Conservation (phyloP, 2,113 vertebrate genomes). For the Phalacrocorax brasilianus region DNA sequence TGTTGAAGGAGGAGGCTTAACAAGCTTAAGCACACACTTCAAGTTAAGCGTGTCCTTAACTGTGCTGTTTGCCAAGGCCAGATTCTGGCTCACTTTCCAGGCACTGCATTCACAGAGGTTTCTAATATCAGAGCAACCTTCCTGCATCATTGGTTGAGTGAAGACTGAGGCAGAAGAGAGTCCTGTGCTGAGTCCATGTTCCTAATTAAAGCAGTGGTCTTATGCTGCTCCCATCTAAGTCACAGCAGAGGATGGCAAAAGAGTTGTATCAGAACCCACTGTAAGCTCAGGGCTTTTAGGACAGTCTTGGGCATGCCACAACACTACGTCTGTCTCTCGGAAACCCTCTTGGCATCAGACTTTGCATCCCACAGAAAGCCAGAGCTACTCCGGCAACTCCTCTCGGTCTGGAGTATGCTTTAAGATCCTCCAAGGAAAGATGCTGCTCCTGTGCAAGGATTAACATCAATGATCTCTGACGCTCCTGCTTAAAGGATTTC, state of each 20-base stretch:
- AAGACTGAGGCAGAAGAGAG: background rate
- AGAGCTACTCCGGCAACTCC: background rate
- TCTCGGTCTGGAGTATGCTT: background rate
- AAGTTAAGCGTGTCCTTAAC: background rate
- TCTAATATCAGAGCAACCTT: background rate
- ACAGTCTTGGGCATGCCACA: background rate
- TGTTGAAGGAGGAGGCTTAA: conserved; percentile 2
- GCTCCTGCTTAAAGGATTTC: background rate
- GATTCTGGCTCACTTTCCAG: background rate
- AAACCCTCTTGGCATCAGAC: background rate
- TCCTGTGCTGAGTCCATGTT: background rate
- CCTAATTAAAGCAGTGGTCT: background rate
- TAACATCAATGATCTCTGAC: background rate
- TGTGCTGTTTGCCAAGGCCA: background rate
- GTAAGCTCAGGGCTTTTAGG: background rate
- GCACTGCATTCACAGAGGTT: background rate
- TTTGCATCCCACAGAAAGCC: background rate
- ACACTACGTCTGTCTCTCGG: background rate
- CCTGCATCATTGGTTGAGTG: background rate
- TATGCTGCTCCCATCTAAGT: background rate
- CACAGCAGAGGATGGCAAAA: background rate
- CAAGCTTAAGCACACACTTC: conserved; percentile 4
- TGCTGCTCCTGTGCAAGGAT: background rate
- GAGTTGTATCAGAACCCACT: background rate
- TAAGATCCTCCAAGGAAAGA: background rate